Conservation (phyloP, 2,797 vertebrate species). For the Mycteria americana region DNA sequence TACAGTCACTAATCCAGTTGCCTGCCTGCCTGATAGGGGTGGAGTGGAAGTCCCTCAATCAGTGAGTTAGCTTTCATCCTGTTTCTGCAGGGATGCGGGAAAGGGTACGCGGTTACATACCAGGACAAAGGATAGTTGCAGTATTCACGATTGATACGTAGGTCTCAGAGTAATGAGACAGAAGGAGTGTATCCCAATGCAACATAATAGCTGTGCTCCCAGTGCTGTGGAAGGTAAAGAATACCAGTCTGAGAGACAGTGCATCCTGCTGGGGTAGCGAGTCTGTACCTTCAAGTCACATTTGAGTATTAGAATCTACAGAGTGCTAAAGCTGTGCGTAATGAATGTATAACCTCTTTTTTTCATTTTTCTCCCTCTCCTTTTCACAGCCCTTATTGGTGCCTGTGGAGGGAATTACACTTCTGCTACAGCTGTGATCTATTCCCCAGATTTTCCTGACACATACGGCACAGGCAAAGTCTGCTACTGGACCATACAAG, state of each 20-base stretch:
- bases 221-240: neutral
- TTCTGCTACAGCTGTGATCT: slow-evolving; percentile 85
- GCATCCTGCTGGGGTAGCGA: neutral
- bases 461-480: slow-evolving; percentile 85
- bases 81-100: neutral
- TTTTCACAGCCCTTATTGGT: slow-evolving; percentile 86
- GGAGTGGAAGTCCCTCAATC: neutral
- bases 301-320: neutral
- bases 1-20: neutral
- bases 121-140: neutral
- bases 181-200: neutral
- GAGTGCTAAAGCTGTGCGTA: neutral
- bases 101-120: neutral
- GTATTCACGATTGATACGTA: neutral
- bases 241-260: neutral
- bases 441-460: slow-evolving; percentile 95
- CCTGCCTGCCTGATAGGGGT: neutral
- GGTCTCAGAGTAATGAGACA: neutral
- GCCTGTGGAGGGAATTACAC: slow-evolving; percentile 94
- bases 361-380: neutral
- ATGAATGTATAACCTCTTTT: neutral
- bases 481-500: slow-evolving; percentile 95
- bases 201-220: neutral
- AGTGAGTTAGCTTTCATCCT: neutral
- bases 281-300: neutral